These are phyloP conservation scores for Paratilapia polleni DNA, from an alignment of 2,113 vertebrate genomes.

Conservation along the genomic window DNA sequence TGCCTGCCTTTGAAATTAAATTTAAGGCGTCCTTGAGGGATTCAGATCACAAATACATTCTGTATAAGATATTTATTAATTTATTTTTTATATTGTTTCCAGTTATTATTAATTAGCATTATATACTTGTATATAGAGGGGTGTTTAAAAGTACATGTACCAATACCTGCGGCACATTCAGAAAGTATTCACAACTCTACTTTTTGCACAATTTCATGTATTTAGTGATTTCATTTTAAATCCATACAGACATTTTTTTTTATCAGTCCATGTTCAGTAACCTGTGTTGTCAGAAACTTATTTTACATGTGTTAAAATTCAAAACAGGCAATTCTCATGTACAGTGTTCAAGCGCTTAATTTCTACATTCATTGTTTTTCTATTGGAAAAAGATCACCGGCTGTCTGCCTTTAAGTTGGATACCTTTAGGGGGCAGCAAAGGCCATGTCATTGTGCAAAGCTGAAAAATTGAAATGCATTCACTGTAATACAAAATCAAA, in stretches of 20 bases:
- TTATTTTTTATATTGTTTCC: no score
- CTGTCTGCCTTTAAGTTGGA: constrained; percentile 5
- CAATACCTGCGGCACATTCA: not conserved
- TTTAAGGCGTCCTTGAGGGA: no score
- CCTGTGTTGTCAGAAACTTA: not conserved
- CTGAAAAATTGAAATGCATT: not conserved
- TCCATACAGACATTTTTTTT: not conserved
- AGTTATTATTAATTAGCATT: not conserved
- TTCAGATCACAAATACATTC: not conserved
- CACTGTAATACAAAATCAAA: not conserved
- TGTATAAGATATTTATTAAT: not conserved
- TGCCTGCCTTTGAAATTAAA: not conserved
- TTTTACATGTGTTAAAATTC: not conserved
- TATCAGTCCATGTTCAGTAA: not conserved
- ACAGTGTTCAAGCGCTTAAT: not conserved
- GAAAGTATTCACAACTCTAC: not conserved
- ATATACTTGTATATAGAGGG: not conserved
- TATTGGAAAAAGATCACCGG: not conserved
- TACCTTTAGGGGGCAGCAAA: constrained; percentile 62
- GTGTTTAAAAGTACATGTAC: no score
- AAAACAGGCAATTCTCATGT: not conserved
- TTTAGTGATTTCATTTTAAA: not conserved
- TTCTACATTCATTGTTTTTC: not conserved
- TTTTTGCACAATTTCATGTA: not conserved
- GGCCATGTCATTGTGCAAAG: not conserved